Percentiles rank a stretch among this genome's conserved stretches.
These are phyloP conservation scores for Drosophila longiperda DNA, from an alignment of 2,888 invertebrate genomes.

Conservation along the genomic window DNA sequence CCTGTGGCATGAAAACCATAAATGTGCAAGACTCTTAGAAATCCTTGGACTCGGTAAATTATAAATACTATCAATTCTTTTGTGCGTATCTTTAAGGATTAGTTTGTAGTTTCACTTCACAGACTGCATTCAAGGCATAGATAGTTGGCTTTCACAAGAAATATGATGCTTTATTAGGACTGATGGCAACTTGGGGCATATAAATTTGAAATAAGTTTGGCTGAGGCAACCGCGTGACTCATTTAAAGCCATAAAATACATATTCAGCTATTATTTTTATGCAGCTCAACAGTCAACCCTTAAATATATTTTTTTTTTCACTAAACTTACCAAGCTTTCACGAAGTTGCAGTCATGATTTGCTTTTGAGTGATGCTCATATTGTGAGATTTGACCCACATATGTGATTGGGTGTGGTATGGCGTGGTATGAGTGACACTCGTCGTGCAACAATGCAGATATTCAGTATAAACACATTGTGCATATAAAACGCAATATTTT, in stretches of 20 bases:
- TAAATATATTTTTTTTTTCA: constrained; percentile 11
- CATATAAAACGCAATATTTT: constrained; percentile 44
- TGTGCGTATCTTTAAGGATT: background rate
- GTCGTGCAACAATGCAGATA: constrained; percentile 50
- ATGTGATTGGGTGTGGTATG: constrained; percentile 22
- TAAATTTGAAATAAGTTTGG: background rate
- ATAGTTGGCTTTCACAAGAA: background rate
- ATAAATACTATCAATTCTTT: background rate
- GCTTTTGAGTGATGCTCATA: constrained; percentile 60
- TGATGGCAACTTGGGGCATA: background rate
- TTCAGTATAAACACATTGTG: constrained; percentile 54
- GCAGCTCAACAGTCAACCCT: constrained; percentile 7
- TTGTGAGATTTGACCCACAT: constrained; percentile 57
- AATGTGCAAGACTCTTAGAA: constrained; percentile 14
- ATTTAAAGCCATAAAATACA: constrained; percentile 1
- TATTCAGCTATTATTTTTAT: constrained; percentile 2
- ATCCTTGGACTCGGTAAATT: background rate
- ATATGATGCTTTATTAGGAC: background rate
- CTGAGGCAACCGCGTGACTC: background rate
- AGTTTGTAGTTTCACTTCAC: background rate
- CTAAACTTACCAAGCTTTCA: constrained; percentile 31
- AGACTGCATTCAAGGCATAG: background rate
- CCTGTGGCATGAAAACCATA: constrained; percentile 3
- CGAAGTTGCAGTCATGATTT: constrained; percentile 53
- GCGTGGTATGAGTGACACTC: constrained; percentile 6